Evolutionary conservation across 2,888 invertebrate genomes (phyloP), one percentile per base, ranked within the genome.

Genomic region (Luperina nickerlii): DNA sequence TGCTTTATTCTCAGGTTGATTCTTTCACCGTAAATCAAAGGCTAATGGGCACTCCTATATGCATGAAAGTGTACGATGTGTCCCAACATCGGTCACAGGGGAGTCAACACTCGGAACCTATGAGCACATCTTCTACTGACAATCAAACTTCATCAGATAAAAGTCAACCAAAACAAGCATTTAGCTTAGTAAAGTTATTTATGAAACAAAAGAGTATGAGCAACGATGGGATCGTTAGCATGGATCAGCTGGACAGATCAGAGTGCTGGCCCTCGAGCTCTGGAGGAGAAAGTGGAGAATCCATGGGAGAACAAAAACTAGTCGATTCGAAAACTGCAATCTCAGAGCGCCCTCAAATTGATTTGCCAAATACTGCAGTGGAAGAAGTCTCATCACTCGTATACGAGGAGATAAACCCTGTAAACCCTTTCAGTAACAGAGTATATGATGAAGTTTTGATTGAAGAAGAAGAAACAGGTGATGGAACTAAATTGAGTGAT

Each of bases 131-230:
- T 57, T 97, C 97, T 27, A 97, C 96, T 72, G 97, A 97, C 85
- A 96, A 97, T 90, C 97, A 96, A 88, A 94, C 95, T 38, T 95
- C 96, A 71, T 94, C 96, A 54, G 97, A 97, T 71, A 97, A 96
- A 93, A 97, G 96, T 89, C 96, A 96, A 95, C 97, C 98, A 89
- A 97, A 98, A 85, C 98, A 98, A 91, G 98, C 98, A 88, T 98
- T 99, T 94, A 99, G 98, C 95, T 97, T 99, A 92, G 98, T 99
- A 67, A 98, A 98, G 94, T 97, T 99, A 87, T 99, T 99, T 92
- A 99, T 99, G 97, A 98, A 99, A 94, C 99, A 99, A 93, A 98
- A 98, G 94, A 98, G 98, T 93, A 98, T 97, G 96, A 98, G 98
- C 87, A 98, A 98, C 77, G 98, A 98, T 93, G 98, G 98, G 79